Conservation (phyloP, 1,140 invertebrate species). For the Apis dorsata region DNA sequence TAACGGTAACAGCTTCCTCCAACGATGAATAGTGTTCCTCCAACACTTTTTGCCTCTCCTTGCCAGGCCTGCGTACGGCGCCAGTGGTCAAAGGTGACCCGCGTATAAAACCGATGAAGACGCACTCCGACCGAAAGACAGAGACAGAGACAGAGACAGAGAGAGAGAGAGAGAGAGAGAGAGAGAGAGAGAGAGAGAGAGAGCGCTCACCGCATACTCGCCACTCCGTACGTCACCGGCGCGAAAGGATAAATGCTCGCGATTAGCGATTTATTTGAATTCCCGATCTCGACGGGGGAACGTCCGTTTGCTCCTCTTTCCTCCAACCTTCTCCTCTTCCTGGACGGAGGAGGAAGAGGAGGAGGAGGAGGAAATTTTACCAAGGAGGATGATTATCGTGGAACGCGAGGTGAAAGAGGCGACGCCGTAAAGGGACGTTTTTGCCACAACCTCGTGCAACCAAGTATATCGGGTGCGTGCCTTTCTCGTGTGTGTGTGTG, state of each 20-base stretch:
- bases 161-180: background rate
- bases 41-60: slow-evolving; percentile 13
- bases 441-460: background rate
- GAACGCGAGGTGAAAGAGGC: slow-evolving; percentile 28
- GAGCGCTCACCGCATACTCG: slow-evolving; percentile 50
- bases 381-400: slow-evolving; percentile 6
- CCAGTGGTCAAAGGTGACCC: slow-evolving; percentile 54
- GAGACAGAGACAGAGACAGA: background rate
- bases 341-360: background rate
- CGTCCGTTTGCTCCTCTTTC: slow-evolving; percentile 28
- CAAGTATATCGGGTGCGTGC: background rate
- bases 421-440: slow-evolving; percentile 24
- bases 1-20: slow-evolving; percentile 34
- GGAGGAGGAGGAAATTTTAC: background rate
- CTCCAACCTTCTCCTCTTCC: slow-evolving; percentile 16
- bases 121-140: background rate
- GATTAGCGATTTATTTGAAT: slow-evolving; percentile 78
- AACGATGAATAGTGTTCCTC: slow-evolving; percentile 6
- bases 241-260: slow-evolving; percentile 75
- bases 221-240: slow-evolving; percentile 62
- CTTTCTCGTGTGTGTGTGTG: no score
- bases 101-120: slow-evolving; percentile 62
- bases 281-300: slow-evolving; percentile 59
- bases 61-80: slow-evolving; percentile 17
- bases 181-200: background rate